These are phyloP conservation scores for Gastrophysa polygoni DNA, from an alignment of 2,888 invertebrate species.

Conservation along the genomic window DNA sequence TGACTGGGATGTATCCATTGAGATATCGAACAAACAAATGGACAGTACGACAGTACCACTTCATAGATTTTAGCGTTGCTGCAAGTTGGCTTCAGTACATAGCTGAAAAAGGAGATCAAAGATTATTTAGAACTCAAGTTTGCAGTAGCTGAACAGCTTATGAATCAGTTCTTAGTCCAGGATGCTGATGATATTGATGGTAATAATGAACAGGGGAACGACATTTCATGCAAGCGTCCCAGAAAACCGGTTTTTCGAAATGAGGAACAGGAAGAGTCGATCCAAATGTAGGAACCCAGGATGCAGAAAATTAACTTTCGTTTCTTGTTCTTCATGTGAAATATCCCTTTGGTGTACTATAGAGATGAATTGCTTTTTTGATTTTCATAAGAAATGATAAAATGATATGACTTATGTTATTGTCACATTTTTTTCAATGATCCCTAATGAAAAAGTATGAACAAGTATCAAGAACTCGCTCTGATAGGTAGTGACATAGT, in stretches of 20 bases:
- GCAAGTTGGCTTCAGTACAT: slow-evolving; percentile 10
- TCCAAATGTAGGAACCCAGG: background rate
- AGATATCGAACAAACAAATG: background rate
- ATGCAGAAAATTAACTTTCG: background rate
- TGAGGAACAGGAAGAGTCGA: background rate
- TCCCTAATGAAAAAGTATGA: no score
- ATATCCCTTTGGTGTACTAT: background rate
- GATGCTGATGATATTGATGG: background rate
- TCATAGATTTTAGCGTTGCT: no score
- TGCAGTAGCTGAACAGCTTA: background rate
- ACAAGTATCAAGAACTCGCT: no score
- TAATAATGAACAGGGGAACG: background rate
- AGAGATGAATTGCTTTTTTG: background rate
- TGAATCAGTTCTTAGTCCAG: background rate
- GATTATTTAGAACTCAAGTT: no score
- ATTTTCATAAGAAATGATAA: no score
- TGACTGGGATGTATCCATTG: slow-evolving; percentile 1
- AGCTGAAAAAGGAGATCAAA: no score
- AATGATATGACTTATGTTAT: no score
- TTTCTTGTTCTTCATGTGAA: background rate
- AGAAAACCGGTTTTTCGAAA: background rate
- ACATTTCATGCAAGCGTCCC: background rate
- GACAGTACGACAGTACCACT: no score
- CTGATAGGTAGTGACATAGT: no score
- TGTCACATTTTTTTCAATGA: no score